These are phyloP conservation scores for Sebastiscus albofasciatus DNA, from an alignment of 2,797 vertebrate genomes.

Conservation along the genomic window DNA sequence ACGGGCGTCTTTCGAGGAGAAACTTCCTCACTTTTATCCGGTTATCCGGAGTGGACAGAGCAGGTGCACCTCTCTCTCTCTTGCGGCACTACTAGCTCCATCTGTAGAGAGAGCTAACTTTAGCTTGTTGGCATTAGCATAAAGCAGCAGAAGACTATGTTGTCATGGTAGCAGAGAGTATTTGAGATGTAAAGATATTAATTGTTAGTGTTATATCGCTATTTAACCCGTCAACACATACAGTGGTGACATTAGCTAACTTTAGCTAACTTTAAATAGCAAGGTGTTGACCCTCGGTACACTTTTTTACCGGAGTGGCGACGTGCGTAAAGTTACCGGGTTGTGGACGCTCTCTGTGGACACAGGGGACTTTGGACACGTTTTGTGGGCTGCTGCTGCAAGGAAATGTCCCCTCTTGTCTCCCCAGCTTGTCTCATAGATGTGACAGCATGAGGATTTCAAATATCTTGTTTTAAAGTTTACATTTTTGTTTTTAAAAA, in stretches of 20 bases:
- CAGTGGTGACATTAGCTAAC: conserved; percentile 17
- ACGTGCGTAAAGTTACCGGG: conserved; percentile 63
- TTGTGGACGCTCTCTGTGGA: conserved; percentile 14
- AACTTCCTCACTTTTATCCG: not conserved
- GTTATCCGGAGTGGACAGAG: conserved; percentile 29
- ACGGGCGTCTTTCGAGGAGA: not conserved
- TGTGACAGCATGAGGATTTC: conserved; percentile 59
- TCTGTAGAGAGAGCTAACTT: conserved; percentile 55
- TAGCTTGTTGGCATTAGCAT: conserved; percentile 48
- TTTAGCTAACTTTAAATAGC: conserved; percentile 16
- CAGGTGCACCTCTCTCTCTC: conserved; percentile 80
- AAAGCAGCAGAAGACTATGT: not conserved
- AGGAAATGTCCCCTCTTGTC: conserved; percentile 18
- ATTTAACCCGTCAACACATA: not conserved
- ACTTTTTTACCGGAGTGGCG: conserved; percentile 50
- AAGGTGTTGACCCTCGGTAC: conserved; percentile 46
- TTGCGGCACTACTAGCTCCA: conserved; percentile 64
- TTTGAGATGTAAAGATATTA: not conserved
- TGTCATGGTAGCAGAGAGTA: not conserved
- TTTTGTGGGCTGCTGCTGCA: conserved; percentile 12
- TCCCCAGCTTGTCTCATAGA: not conserved
- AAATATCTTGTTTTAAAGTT: conserved; percentile 55
- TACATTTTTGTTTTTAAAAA: conserved; percentile 54
- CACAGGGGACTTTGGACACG: conserved; percentile 75
- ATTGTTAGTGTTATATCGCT: not conserved